phyloP scores from a whole-genome alignment of 2,888 invertebrate species.

The Diploptera punctata region DNA sequence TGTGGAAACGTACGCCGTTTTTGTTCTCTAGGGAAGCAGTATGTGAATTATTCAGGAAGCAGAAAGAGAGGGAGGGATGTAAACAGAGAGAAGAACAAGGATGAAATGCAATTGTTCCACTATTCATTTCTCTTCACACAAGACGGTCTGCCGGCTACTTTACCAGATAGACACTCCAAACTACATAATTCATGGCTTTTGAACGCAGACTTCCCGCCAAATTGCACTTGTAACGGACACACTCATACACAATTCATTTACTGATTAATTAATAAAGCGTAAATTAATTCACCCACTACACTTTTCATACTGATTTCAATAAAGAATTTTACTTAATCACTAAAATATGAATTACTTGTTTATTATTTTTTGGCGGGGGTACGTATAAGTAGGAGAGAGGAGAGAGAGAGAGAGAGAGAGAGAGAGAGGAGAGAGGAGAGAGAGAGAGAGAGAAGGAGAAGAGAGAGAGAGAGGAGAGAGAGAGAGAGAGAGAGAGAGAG shows the following conservation, averaged over 20 bases:
- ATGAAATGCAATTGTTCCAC: conserved; percentile 17
- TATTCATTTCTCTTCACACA: conserved; percentile 20
- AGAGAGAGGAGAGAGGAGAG: neutral
- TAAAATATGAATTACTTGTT: too few species aligned
- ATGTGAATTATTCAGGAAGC: neutral
- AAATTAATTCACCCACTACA: too few species aligned
- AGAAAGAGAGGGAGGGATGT: neutral
- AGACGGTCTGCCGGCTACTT: neutral
- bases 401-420: neutral
- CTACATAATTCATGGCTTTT: conserved; percentile 1
- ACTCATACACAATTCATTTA: too few species aligned
- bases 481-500: too few species aligned
- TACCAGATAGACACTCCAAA: neutral
- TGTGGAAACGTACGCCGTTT: neutral
- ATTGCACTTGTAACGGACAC: too few species aligned
- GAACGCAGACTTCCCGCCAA: too few species aligned
- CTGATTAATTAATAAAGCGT: too few species aligned
- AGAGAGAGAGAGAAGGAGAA: neutral
- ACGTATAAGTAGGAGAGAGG: neutral
- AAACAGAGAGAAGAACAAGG: neutral
- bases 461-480: too few species aligned
- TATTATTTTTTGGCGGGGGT: too few species aligned
- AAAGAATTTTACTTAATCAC: too few species aligned
- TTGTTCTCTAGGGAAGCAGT: neutral
- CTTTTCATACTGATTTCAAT: too few species aligned